Percentiles rank a stretch among this genome's conserved stretches.
Conservation (phyloP, 1,140 invertebrate genomes). For the Venustaconcha ellipsiformis region DNA sequence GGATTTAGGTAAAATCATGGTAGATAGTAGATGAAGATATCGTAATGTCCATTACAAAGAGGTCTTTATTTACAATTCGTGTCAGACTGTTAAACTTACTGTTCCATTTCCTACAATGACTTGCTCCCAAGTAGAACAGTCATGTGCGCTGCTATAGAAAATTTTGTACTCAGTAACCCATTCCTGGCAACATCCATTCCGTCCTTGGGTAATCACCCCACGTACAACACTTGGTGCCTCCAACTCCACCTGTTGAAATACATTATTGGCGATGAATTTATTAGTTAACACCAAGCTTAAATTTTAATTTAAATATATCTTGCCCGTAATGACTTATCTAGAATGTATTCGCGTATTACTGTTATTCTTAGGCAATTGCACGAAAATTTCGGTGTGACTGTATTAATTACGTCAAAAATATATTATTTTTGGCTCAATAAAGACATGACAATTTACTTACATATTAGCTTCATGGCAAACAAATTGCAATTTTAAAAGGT, state of each 20-base stretch:
- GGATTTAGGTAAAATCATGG: not conserved
- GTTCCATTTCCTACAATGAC: not conserved
- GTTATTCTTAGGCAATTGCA: no score
- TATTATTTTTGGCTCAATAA: no score
- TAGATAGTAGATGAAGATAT: not conserved
- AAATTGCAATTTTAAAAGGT: no score
- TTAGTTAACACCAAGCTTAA: no score
- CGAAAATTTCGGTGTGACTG: no score
- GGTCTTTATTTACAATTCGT: not conserved
- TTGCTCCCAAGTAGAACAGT: constrained; percentile 27
- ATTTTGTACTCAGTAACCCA: constrained; percentile 27
- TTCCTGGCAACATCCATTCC: constrained; percentile 27
- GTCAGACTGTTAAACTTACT: not conserved
- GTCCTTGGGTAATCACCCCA: constrained; percentile 18
- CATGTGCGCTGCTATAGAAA: constrained; percentile 7
- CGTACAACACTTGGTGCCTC: constrained; percentile 19
- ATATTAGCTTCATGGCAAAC: no score
- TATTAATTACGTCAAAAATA: no score
- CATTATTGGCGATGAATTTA: no score
- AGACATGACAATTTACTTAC: no score
- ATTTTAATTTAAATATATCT: no score
- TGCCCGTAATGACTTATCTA: no score
- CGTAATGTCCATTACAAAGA: not conserved
- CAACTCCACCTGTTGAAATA: constrained; percentile 11
- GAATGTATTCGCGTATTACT: no score